phyloP scores from a whole-genome alignment of 2,888 invertebrate genomes.

The Phengaris arion region DNA sequence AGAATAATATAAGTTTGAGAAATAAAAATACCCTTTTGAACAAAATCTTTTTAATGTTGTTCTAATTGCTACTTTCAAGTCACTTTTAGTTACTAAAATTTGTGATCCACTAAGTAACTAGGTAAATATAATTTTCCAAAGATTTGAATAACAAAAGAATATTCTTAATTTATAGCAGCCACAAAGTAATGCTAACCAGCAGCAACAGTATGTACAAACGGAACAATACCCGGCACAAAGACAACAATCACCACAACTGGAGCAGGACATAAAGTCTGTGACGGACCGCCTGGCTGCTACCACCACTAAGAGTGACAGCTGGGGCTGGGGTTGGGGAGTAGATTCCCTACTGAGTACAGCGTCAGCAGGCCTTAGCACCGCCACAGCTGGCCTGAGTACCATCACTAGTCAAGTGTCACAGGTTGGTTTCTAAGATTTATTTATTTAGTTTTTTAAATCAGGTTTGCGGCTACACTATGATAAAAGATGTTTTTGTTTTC shows the following conservation, averaged over 20 bases:
- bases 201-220: neutral
- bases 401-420: constrained; percentile 88
- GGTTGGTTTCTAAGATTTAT: constrained; percentile 48
- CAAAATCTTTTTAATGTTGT: too few relatives aligned
- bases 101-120: too few relatives aligned
- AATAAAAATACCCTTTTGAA: too few relatives aligned
- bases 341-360: constrained; percentile 88
- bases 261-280: constrained; percentile 53
- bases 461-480: neutral
- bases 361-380: constrained; percentile 86
- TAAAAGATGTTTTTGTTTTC: neutral
- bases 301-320: constrained; percentile 58
- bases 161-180: neutral
- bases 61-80: too few relatives aligned
- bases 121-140: neutral
- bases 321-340: constrained; percentile 87
- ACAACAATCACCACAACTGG: constrained; percentile 38
- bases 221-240: neutral
- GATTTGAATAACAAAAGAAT: neutral
- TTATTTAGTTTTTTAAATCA: too few relatives aligned
- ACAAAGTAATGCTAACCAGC: neutral
- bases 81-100: too few relatives aligned
- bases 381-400: constrained; percentile 86
- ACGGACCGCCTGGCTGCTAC: constrained; percentile 54
- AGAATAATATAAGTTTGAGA: too few relatives aligned